Base-by-base conservation (phyloP, 2,888 invertebrate genomes). In the Noctua fimbriata region DNA sequence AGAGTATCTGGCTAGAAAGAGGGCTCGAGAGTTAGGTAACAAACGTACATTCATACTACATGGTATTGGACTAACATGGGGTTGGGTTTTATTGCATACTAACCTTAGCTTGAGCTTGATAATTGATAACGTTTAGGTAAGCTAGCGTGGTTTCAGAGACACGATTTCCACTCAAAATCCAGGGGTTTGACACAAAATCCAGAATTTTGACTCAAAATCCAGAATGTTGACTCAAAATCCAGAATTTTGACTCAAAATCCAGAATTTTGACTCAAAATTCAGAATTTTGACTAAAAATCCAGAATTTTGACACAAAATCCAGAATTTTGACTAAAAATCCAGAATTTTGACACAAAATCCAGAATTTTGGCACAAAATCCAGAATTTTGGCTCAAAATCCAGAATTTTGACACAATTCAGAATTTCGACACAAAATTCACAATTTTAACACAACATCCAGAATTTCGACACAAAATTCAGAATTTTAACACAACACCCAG, bases 1-100 rank as follows among this genome's bases (percentile, higher is more conserved):
- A 0, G 96, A 96, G 72, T 96, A 96, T 85, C 77, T 96, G 78
- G 96, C 95, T 69, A 91, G 96, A 86, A 96, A 96, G 81, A 89
- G 94, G 32, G 94, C 94, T 0, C 91, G 95, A 72, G 96, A 96
- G 76, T 84, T 95, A 28, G 96, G 96, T 96, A 78, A 90, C 70
- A 77, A n/a, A 36, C 14, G 75, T 9, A 55, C n/a, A 32, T 55
- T 21, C 9, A 52, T 24, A 63, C 14, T 32, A 41, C 4, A 21
- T 44, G 9, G 21, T 41, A 6, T 70, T 71, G 36, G 36, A 24
- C 66, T 81, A 70, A 81, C 41, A 1, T 58, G 63, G 76, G 58
- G 16, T 4, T 21, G 69, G 18, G 32, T 73, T 82, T 75, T 36
- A 7, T 16, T 16, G 2, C 71, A 10, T 66, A 69, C 67, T 81